These are phyloP conservation scores for Blera fallax DNA, from an alignment of 2,888 invertebrate genomes.

Conservation along the genomic window DNA sequence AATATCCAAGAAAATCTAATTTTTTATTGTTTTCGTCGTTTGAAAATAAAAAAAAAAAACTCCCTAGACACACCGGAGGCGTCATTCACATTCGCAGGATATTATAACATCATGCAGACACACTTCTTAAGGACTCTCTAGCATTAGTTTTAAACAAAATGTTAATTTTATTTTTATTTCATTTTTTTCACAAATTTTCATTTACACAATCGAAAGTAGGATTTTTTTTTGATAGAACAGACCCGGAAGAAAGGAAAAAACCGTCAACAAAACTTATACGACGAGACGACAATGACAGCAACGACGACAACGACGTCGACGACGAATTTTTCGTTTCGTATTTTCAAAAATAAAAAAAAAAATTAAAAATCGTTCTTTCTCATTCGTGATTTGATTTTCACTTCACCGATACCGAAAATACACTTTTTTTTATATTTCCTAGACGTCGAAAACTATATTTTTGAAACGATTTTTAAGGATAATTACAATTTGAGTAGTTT, in stretches of 20 bases:
- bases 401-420: slow-evolving; percentile 5
- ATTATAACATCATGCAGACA: slow-evolving; percentile 1
- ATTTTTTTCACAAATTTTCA: too few species aligned
- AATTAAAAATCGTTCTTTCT: neutral
- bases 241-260: neutral
- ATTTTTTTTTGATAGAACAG: neutral
- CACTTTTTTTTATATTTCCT: neutral
- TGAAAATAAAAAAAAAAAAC: neutral
- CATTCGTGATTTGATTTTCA: neutral
- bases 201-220: neutral
- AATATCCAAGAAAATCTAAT: neutral
- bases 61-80: slow-evolving; percentile 40
- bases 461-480: neutral
- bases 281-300: slow-evolving; percentile 7
- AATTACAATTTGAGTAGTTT: neutral
- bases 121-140: neutral
- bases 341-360: slow-evolving; percentile 28
- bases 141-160: neutral
- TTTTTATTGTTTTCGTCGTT: neutral
- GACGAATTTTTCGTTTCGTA: neutral
- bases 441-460: neutral
- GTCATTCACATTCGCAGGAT: slow-evolving; percentile 14
- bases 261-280: slow-evolving; percentile 11
- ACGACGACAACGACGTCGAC: too few species aligned
- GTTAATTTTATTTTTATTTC: neutral